Conservation (phyloP, 2,113 vertebrate genomes). For the Oncorhynchus keta region DNA sequence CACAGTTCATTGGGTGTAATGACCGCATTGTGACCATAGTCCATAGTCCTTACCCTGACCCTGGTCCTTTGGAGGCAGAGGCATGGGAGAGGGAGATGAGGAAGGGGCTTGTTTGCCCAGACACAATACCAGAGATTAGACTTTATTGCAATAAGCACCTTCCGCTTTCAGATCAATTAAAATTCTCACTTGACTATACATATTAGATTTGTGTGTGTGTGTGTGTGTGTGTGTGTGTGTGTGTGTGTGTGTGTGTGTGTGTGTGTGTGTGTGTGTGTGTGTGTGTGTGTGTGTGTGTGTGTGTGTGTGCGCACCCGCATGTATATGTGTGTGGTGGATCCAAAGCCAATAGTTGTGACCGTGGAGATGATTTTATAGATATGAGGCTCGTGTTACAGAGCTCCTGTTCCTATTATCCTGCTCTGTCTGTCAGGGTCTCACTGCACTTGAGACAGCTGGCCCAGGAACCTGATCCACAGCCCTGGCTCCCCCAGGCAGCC, state of each 20-base stretch:
- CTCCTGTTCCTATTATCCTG: conserved; percentile 52
- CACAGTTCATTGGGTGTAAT: no score
- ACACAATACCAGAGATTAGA: not conserved
- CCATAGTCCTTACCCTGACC: no score
- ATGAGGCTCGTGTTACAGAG: conserved; percentile 58
- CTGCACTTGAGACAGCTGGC: conserved; percentile 64
- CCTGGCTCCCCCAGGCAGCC: conserved; percentile 44
- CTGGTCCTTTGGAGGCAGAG: no score
- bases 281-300: not conserved
- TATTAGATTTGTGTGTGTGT: conserved; percentile 4
- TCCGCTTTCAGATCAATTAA: no score
- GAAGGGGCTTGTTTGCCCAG: conserved; percentile 29
- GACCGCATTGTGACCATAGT: no score
- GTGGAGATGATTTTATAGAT: conserved; percentile 64
- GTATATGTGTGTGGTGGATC: conserved; percentile 8
- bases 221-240: not conserved
- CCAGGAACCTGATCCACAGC: conserved; percentile 61
- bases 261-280: not conserved
- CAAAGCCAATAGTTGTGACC: conserved; percentile 35
- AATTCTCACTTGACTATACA: no score
- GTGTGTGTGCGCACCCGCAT: not conserved
- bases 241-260: not conserved
- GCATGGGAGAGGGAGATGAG: not conserved
- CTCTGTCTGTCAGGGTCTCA: conserved; percentile 50
- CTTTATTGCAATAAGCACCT: no score